Percentiles rank a stretch among this genome's conserved stretches.
phyloP scores from a whole-genome alignment of 2,113 vertebrate genomes.

The Microtus ochrogaster region DNA sequence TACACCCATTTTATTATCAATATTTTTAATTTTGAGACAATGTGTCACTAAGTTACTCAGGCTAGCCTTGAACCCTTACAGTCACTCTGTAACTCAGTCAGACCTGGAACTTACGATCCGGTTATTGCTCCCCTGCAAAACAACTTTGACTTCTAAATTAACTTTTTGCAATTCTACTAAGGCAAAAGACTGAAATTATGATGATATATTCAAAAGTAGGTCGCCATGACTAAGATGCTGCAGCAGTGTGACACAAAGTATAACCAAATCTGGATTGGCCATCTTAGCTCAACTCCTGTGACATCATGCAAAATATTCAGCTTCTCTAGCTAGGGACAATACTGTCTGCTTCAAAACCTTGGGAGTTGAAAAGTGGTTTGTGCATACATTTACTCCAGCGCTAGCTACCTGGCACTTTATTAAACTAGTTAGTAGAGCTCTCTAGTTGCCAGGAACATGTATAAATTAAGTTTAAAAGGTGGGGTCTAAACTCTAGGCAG shows the following conservation, averaged over 20 bases:
- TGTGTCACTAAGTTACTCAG: neutral
- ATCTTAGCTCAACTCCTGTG: neutral
- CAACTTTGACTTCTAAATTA: neutral
- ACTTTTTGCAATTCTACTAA: neutral
- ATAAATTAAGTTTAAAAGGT: slow-evolving; percentile 37
- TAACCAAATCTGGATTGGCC: neutral
- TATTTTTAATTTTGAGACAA: neutral
- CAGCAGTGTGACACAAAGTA: neutral
- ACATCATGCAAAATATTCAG: neutral
- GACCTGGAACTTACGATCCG: neutral
- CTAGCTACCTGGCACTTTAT: neutral
- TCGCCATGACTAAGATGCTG: neutral
- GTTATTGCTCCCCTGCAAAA: neutral
- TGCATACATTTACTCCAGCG: neutral
- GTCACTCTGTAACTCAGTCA: neutral
- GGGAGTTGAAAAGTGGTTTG: neutral
- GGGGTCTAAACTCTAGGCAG: neutral
- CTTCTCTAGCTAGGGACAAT: neutral
- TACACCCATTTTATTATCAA: neutral
- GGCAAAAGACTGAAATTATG: neutral
- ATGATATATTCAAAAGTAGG: slow-evolving; percentile 17
- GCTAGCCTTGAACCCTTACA: neutral
- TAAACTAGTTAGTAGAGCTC: neutral
- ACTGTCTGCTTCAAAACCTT: neutral
- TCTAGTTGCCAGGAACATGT: slow-evolving; percentile 6